Base-by-base conservation (phyloP, 2,113 vertebrate genomes). In the Coreoperca whiteheadi region DNA sequence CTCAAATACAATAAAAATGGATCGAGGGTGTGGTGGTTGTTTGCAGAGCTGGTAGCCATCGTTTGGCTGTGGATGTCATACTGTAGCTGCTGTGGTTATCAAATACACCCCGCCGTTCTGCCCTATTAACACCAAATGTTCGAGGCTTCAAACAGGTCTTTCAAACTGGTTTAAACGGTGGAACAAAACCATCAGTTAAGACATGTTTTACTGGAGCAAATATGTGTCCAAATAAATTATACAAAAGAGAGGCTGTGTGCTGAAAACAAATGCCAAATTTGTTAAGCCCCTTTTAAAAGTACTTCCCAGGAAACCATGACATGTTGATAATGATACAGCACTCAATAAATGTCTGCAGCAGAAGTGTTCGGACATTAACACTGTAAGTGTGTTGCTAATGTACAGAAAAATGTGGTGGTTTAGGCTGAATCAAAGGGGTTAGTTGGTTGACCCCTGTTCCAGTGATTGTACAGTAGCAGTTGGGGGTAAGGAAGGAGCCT, bases 1-100 rank as follows among this genome's bases (percentile, higher is more conserved):
- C 97, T 96, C 95, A 96, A 97, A 98, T 97, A 97, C 97, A 97
- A 97, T 98, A 97, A 98, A 98, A 98, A 98, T 97, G 97, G 97
- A 98, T 97, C 95, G 96, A 96, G 97, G 94, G 97, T 97, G 96
- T 96, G 93, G 96, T 93, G 97, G 97, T 96, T 96, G 96, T 96
- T 95, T 96, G 96, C 95, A 95, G 92, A 96, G 96, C 97, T 96
- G 97, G 96, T 96, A 96, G 97, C 96, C 96, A 95, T 97, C 96
- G 96, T 86, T 93, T 97, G 95, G 92, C 95, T 89, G 95, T 84
- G 96, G 94, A 95, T 96, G 97, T 96, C 96, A 96, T 96, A 93
- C 95, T 96, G 96, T 95, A 95, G 96, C 96, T 94, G 88, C 86
- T 82, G 89, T 80, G 93, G 87, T 93, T 94, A 93, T 93, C 94